phyloP scores from a whole-genome alignment of 2,113 vertebrate species.

The Acrocephalus kingi region DNA sequence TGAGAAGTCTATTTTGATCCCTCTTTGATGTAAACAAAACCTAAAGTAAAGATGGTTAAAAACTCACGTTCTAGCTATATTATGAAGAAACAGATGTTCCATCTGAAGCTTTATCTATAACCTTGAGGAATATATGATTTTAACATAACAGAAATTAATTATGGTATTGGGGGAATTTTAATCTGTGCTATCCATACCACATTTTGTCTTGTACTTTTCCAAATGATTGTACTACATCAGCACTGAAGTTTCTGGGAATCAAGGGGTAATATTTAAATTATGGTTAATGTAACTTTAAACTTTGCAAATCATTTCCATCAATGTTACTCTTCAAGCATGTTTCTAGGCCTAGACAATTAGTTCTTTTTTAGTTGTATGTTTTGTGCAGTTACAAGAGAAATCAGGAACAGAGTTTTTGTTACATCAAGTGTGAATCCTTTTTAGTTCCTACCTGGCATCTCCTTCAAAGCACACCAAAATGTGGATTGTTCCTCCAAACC shows the following conservation, averaged over 20 bases:
- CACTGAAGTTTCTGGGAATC: conserved; percentile 71
- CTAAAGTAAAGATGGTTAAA: conserved; percentile 60
- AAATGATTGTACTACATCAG: conserved; percentile 71
- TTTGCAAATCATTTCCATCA: conserved; percentile 65
- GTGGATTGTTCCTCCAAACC: conserved; percentile 52
- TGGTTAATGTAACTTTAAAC: conserved; percentile 69
- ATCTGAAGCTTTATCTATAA: conserved; percentile 59
- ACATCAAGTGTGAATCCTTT: conserved; percentile 39
- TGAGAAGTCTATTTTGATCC: conserved; percentile 95
- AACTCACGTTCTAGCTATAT: conserved; percentile 58
- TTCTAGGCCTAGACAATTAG: conserved; percentile 67
- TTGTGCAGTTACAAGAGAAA: conserved; percentile 37
- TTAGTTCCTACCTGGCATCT: conserved; percentile 5
- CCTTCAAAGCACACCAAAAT: conserved; percentile 56
- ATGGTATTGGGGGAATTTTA: conserved; percentile 49
- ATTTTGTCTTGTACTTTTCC: conserved; percentile 60
- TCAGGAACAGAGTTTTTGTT: conserved; percentile 15
- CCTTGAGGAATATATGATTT: conserved; percentile 68
- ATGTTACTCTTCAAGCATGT: conserved; percentile 70
- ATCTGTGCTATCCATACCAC: conserved; percentile 39
- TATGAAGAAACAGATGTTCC: conserved; percentile 57
- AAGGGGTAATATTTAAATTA: conserved; percentile 75
- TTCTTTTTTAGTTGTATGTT: conserved; percentile 39
- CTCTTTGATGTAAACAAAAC: conserved; percentile 69
- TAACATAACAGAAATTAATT: conserved; percentile 43